Base-by-base conservation (phyloP, 1,140 invertebrate genomes). In the Cyphomyrmex costatus region DNA sequence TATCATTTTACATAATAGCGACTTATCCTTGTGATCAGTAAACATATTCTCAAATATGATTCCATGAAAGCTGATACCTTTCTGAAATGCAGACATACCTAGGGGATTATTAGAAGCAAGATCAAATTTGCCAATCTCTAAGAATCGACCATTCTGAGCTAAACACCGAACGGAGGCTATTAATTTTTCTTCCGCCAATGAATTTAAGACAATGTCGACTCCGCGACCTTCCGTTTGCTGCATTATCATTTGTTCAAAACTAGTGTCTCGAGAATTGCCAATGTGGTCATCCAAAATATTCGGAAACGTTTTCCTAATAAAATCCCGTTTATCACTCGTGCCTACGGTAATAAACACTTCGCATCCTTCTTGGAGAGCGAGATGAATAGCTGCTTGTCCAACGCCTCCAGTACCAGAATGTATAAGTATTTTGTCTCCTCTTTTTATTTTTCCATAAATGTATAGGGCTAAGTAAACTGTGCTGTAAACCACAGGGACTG, bases 381-480 rank as follows among this genome's bases (percentile, higher is more conserved):
- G 56, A 46, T 77, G 10, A 0, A 96, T 91, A 19, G 90, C 92
- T 10, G 93, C 96, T 68, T 86, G 94, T 30, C 94, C 92, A 4
- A 98, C 95, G 27, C 96, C 78, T 4, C 95, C 88, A 73, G 24
- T 33, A 53, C 30, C 51, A 19, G 51, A 53, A 19, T 53, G 51
- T 53, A 53, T 53, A 53, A 98, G 93, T 24, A 98, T 89, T 42
- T 93, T 96, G 73, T 97, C 96, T 2, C 96, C 96, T 87, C 95
- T 95, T 80, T 95, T 95, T 83, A 97, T 96, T 61, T 95, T 94
- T 27, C 96, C 95, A 84, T 88, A 93, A 2, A 93, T 60, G 56
- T 96, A 95, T 85, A 99, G 96, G 16, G 98, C 97, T 93, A 98
- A 98, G 88, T 98, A 98, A 4, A 97, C 98, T 0, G 98, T 99